phyloP scores from a whole-genome alignment of 2,113 vertebrate genomes.

The Australoheros scitulus region DNA sequence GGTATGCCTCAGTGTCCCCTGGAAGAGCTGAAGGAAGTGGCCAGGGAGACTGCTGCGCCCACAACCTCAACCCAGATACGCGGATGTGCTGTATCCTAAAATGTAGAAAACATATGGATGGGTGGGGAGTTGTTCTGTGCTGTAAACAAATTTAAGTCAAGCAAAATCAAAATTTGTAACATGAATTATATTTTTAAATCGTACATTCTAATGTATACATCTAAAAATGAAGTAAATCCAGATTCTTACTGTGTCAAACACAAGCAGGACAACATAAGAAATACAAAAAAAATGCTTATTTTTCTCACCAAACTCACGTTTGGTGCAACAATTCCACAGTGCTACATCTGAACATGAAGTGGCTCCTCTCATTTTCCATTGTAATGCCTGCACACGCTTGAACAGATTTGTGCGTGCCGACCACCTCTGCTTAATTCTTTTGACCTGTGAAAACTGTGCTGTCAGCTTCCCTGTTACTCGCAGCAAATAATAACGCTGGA shows the following conservation, averaged over 20 bases:
- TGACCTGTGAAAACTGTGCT: neutral
- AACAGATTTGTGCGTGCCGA: neutral
- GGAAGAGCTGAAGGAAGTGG: too few relatives aligned
- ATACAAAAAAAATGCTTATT: neutral
- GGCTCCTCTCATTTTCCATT: neutral
- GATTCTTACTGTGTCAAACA: too few relatives aligned
- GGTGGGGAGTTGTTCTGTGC: neutral
- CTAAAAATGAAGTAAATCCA: too few relatives aligned
- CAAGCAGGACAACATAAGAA: neutral
- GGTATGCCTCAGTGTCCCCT: too few relatives aligned
- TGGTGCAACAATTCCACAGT: neutral
- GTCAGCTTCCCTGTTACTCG: conserved; percentile 19
- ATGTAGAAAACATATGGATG: neutral
- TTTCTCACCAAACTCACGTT: neutral
- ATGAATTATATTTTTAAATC: neutral
- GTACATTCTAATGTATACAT: too few relatives aligned
- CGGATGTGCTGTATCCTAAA: neutral
- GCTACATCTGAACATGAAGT: neutral
- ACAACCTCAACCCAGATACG: too few relatives aligned
- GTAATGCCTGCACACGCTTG: neutral
- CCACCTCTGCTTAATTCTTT: neutral
- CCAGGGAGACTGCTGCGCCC: too few relatives aligned
- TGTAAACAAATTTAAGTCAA: neutral
- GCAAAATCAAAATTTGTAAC: neutral
- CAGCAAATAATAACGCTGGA: conserved; percentile 3